A percentile compares a stretch with the other conserved stretches of the same genome.
Conservation (phyloP, 2,888 invertebrate species). For the Callinectes sapidus region DNA sequence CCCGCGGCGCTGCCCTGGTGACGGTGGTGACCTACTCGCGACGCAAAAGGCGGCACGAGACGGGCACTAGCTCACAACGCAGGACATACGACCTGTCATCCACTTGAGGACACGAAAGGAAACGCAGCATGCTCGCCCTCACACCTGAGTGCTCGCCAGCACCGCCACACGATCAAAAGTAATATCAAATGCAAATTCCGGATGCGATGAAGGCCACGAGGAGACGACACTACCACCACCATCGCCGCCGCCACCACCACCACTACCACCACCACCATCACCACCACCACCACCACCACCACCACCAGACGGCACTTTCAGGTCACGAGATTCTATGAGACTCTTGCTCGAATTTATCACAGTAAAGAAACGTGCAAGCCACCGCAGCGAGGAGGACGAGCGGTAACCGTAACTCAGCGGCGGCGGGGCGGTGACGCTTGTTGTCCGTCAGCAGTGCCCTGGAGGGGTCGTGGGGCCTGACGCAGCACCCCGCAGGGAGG, state of each 20-base stretch:
- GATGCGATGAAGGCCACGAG: background rate
- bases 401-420: constrained; percentile 32
- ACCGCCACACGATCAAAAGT: background rate
- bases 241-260: too few species aligned
- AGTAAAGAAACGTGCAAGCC: constrained; percentile 13
- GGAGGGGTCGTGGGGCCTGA: constrained; percentile 21
- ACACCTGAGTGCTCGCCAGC: background rate
- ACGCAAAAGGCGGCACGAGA: background rate
- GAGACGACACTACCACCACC: too few species aligned
- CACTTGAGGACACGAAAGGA: background rate
- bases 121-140: background rate
- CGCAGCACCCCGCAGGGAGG: constrained; percentile 22
- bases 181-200: background rate
- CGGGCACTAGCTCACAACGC: background rate
- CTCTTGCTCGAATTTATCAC: constrained; percentile 20
- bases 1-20: constrained; percentile 4
- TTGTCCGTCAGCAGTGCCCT: constrained; percentile 16
- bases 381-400: background rate
- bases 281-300: background rate
- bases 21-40: background rate
- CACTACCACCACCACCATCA: background rate
- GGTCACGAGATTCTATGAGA: constrained; percentile 22
- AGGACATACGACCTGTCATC: background rate
- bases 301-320: constrained; percentile 12
- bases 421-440: constrained; percentile 27